Percentiles rank a stretch among this genome's conserved stretches.
Evolutionary conservation across 2,113 vertebrate species (phyloP).

Genomic region (Chascanopsetta lugubris): DNA sequence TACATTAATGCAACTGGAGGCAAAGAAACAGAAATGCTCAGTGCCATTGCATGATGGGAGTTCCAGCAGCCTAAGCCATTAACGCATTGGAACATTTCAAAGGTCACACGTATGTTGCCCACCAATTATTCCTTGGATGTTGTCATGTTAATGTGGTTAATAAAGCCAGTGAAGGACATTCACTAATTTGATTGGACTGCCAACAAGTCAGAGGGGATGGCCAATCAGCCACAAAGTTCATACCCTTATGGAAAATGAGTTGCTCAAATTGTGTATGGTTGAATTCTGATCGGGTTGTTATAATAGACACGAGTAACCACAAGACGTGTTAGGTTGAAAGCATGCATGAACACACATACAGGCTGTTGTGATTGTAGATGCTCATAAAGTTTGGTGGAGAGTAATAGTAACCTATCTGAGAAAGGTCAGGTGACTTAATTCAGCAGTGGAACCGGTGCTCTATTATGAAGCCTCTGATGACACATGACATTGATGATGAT

Average conservation of each 20-base stretch:
- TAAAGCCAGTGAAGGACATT: constrained; percentile 16
- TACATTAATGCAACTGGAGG: too few species aligned
- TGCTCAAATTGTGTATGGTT: constrained; percentile 21
- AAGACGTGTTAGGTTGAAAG: background rate
- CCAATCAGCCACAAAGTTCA: constrained; percentile 58
- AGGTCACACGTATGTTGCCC: constrained; percentile 26
- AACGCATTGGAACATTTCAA: constrained; percentile 28
- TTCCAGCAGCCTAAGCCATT: constrained; percentile 2
- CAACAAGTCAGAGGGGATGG: background rate
- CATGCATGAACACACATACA: constrained; percentile 17
- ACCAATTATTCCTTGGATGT: constrained; percentile 49
- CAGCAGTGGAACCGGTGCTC: background rate
- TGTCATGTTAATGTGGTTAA: constrained; percentile 32
- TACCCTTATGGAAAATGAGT: constrained; percentile 21
- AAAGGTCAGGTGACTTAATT: constrained; percentile 30
- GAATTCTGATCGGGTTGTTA: constrained; percentile 15
- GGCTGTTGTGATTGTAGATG: constrained; percentile 11
- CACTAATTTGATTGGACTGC: constrained; percentile 46
- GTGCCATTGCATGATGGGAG: constrained; percentile 3
- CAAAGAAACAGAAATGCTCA: background rate
- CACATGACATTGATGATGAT: background rate
- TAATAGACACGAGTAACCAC: background rate
- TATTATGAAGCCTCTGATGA: background rate
- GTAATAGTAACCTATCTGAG: constrained; percentile 9
- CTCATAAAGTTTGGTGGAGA: background rate